Base-by-base conservation (phyloP, 2,888 invertebrate genomes). In the Drosophila testacea region DNA sequence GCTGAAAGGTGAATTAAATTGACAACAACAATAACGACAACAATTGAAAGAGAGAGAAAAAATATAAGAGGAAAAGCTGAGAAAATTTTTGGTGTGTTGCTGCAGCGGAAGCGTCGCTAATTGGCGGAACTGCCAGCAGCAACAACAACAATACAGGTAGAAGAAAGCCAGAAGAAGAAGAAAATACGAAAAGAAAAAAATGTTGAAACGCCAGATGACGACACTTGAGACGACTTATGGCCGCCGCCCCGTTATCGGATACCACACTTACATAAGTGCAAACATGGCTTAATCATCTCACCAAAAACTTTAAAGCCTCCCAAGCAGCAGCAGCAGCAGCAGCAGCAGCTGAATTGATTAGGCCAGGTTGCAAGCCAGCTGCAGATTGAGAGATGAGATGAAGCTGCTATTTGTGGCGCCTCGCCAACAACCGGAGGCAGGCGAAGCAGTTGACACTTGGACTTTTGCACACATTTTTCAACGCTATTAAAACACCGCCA, bases 221-320 rank as follows among this genome's bases (percentile, higher is more conserved):
- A 88, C 83, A 77, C 79, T 79, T 67, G 79, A 74, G 81, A 69
- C 83, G 77, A 72, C 83, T 88, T 86, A 83, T 74, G 69, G 86
- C 86, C 73, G 63, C 74, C 78, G 73, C 86, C 85, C 78, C 80
- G 57, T 57, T 57, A 57, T 57, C 64, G 83, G 75, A 76, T 77
- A 79, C 79, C 69, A 60, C 88, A 86, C 85, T 84, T 89, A 81
- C 63, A 81, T 84, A 84, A 84, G 79, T 77, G 72, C 72, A 87
- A 89, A 89, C 89, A 87, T 89, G 84, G 88, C 89, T 84, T 89
- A 89, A 89, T 89, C 74, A 78, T 78, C 72, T 57, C 81, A 83
- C 39, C 60, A 68, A 36, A 27, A 36, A 27, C 44, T 34, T 13
- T 56, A 56, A 34, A 57, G 73, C 55, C 66, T 57, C 79, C 66